Percentiles rank a stretch among this genome's conserved stretches.
These are phyloP conservation scores for Morone saxatilis DNA, from an alignment of 2,113 vertebrate species.

Conservation along the genomic window DNA sequence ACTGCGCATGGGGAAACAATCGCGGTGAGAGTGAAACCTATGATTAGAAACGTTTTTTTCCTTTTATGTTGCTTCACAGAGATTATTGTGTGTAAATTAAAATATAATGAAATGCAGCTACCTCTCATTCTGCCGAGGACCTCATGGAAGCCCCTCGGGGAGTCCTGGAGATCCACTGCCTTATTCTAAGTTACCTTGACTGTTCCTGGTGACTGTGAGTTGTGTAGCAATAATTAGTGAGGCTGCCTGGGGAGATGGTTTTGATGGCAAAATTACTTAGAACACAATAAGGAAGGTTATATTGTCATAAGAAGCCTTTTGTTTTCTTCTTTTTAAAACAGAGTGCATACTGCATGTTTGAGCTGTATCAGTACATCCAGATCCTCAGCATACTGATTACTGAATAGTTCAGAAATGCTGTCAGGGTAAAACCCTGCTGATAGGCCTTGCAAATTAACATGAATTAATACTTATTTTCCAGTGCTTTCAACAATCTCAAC, in stretches of 20 bases:
- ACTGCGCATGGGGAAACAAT: conserved; percentile 42
- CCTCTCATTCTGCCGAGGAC: conserved; percentile 27
- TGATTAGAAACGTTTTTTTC: conserved; percentile 41
- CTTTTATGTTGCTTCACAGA: conserved; percentile 30
- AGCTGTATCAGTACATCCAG: not conserved
- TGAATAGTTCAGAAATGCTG: not conserved
- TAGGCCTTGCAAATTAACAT: not conserved
- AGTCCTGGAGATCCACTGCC: not conserved
- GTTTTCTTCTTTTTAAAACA: not conserved
- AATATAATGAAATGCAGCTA: conserved; percentile 58
- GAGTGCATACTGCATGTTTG: not conserved
- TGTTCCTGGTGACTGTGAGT: not conserved
- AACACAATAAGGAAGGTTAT: not conserved
- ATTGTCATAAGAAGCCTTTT: not conserved
- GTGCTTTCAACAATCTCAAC: not conserved
- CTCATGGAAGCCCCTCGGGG: conserved; percentile 10
- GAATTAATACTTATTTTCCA: not conserved
- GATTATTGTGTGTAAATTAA: conserved; percentile 55
- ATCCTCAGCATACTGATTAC: not conserved
- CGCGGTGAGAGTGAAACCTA: conserved; percentile 38
- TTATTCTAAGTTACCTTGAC: not conserved
- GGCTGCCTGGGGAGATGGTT: too few species aligned
- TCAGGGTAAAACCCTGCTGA: not conserved
- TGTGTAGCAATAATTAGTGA: not conserved
- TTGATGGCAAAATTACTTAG: not conserved